Conservation (phyloP, 2,113 vertebrate species). For the Phyllostomus discolor region DNA sequence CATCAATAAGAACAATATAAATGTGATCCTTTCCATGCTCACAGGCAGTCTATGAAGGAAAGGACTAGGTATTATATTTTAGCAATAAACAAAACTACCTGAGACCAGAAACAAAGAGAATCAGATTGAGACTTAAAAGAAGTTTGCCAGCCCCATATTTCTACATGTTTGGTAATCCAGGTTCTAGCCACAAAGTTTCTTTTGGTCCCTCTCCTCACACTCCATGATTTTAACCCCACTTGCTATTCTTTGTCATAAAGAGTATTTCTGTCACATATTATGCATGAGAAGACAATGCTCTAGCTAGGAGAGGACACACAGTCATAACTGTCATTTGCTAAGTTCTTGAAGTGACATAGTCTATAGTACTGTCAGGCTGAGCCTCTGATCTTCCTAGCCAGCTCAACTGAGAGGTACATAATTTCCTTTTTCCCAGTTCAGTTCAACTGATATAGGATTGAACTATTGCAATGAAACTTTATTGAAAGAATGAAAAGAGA, state of each 20-base stretch:
- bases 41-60: not conserved
- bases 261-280: not conserved
- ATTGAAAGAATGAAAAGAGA: not conserved
- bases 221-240: not conserved
- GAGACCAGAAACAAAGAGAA: not conserved
- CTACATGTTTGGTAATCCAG: not conserved
- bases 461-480: not conserved
- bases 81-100: not conserved
- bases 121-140: not conserved
- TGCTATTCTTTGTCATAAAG: not conserved
- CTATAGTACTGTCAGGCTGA: not conserved
- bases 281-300: not conserved
- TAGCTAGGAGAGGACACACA: not conserved
- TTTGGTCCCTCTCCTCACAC: not conserved
- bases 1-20: not conserved
- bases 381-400: not conserved
- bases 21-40: not conserved
- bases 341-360: not conserved
- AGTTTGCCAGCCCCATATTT: not conserved
- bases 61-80: not conserved
- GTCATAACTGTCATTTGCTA: not conserved
- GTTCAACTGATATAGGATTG: not conserved
- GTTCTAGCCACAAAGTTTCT: not conserved
- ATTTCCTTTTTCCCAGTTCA: not conserved
- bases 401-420: not conserved